A percentile compares a stretch with the other conserved stretches of the same genome.
phyloP scores from a whole-genome alignment of 2,113 vertebrate species.

The Aspidoscelis tigris region DNA sequence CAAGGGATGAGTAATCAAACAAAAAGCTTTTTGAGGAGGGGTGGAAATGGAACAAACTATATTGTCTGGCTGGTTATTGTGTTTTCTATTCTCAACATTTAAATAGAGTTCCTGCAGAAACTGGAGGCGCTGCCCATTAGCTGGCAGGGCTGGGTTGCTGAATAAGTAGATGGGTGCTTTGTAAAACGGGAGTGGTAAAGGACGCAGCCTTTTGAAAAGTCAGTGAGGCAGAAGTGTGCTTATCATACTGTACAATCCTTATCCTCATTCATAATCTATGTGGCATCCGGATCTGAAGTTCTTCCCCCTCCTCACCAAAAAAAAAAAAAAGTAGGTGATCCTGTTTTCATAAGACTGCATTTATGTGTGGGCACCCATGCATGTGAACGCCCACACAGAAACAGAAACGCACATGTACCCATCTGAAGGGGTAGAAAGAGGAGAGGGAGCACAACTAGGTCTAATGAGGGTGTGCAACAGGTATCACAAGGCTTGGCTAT shows the following conservation, averaged over 20 bases:
- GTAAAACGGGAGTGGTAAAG: conserved; percentile 51
- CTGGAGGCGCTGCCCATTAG: conserved; percentile 51
- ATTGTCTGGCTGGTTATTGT: conserved; percentile 60
- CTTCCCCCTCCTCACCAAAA: conserved; percentile 11
- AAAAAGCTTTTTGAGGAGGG: conserved; percentile 69
- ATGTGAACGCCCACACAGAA: no score
- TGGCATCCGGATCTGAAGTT: conserved; percentile 54
- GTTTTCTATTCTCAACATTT: conserved; percentile 64
- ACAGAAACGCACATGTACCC: no score
- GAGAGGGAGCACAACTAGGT: conserved; percentile 65
- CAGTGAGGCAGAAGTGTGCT: conserved; percentile 50
- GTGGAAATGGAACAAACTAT: conserved; percentile 67
- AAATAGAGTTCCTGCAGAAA: conserved; percentile 56
- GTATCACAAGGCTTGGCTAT: conserved; percentile 71
- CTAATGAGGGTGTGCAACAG: conserved; percentile 68
- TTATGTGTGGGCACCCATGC: background rate
- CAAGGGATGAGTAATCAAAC: conserved; percentile 67
- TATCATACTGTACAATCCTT: conserved; percentile 33
- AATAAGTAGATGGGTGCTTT: conserved; percentile 26
- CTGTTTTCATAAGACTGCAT: conserved; percentile 32
- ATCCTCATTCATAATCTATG: conserved; percentile 39
- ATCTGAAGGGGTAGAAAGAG: background rate
- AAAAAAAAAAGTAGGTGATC: conserved; percentile 53
- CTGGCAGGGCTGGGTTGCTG: conserved; percentile 52
- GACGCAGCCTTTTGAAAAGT: conserved; percentile 45